Base-by-base conservation (phyloP, 1,140 invertebrate species). In the Penaeus chinensis region DNA sequence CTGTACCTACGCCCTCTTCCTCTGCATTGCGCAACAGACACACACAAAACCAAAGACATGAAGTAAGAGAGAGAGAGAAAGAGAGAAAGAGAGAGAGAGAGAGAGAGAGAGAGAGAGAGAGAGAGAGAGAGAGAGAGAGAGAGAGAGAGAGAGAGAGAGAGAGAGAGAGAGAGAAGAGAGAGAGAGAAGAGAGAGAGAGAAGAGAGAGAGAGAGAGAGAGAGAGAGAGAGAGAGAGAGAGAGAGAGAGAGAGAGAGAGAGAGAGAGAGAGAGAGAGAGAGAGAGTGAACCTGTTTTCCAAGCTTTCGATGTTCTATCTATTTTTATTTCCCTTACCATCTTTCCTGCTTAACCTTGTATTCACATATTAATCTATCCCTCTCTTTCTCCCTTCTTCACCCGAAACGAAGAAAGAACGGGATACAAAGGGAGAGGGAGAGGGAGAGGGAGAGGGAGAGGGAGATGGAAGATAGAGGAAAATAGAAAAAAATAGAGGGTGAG, bases 211-310 rank as follows among this genome's bases (percentile, higher is more conserved):
- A 42, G 37, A 42, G 7, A 42, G 37, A 8, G 37, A 42, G 37
- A 42, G 37, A 8, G 0, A 42, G 37, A 42, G 37, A 7, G 37
- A 8, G 37, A 42, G 37, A 42, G 37, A 42, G 37, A 42, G 37
- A 42, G 7, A 42, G 74, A 77, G 76, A 77, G 74, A 77, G 74
- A 77, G 74, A 77, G 74, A 77, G 74, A 77, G 74, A 77, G 74
- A 77, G 74, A 77, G 74, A 77, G 74, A 77, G 74, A 77, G 74
- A 77, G 74, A 77, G 74, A 77, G 74, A 77, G 74, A 77, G 74
- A 32, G 27, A 32, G 74, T 20, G 74, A 77, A 32, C 32, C 74
- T 8, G 2, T 77, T 8, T 8, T 32, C 8, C 32, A 22, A 19
- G n/a, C 32, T 10, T 13, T 22, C 78, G 5, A 7, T n/a, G 0